phyloP scores from a whole-genome alignment of 1,140 invertebrate genomes.

The Schlechtendalia chinensis region DNA sequence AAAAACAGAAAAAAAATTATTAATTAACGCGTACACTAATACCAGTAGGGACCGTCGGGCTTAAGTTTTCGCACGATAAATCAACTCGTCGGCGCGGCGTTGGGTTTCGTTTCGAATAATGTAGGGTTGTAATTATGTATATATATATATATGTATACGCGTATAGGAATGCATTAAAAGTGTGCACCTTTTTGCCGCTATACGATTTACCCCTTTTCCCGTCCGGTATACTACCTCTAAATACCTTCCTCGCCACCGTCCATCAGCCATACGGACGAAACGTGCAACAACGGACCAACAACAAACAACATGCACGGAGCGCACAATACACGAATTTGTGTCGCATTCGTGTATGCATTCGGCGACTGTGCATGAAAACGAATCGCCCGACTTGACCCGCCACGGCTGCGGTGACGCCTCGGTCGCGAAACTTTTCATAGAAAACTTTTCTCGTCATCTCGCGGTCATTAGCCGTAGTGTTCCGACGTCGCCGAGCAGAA shows the following conservation, averaged over 20 bases:
- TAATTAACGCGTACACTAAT: slow-evolving; percentile 15
- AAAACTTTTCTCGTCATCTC: slow-evolving; percentile 30
- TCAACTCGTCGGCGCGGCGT: neutral
- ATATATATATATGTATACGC: neutral
- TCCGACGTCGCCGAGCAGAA: neutral
- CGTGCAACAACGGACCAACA: neutral
- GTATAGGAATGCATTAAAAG: neutral
- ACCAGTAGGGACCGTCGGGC: neutral
- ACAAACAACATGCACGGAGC: neutral
- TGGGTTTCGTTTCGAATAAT: neutral
- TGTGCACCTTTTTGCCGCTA: neutral
- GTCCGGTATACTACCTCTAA: no score
- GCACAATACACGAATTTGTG: no score
- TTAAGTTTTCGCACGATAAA: neutral
- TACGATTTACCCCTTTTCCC: neutral
- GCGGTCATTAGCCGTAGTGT: neutral
- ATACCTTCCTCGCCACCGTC: neutral
- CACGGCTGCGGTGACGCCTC: neutral
- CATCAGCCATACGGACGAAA: neutral
- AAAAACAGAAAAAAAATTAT: neutral
- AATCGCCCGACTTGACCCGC: neutral
- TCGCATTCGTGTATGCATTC: no score
- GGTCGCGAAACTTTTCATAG: neutral
- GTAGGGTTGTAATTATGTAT: neutral
- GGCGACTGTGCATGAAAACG: no score